These are phyloP conservation scores for Lagenorhynchus albirostris DNA, from an alignment of 2,113 vertebrate species.

Conservation along the genomic window DNA sequence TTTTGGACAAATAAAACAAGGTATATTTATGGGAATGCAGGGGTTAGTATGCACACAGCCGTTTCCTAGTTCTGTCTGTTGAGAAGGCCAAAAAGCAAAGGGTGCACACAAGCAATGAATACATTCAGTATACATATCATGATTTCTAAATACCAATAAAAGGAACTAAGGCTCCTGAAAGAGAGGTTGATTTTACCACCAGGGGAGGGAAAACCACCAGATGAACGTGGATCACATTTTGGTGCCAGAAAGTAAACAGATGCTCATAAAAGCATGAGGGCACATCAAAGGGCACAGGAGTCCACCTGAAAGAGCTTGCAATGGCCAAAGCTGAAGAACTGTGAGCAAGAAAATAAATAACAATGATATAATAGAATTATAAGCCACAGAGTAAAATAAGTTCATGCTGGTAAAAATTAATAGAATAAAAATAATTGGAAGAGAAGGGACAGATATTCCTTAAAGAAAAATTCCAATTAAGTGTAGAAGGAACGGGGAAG, in stretches of 20 bases:
- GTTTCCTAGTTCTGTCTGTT: background rate
- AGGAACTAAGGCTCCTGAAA: background rate
- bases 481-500: background rate
- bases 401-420: background rate
- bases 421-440: background rate
- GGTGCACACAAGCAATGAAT: background rate
- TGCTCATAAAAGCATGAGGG: background rate
- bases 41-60: rapidly evolving
- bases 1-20: background rate
- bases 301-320: background rate
- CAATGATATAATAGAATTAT: background rate
- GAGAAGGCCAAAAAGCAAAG: background rate
- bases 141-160: background rate
- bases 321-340: background rate
- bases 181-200: background rate
- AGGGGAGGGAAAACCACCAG: background rate
- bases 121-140: rapidly evolving
- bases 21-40: too few species aligned
- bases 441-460: background rate
- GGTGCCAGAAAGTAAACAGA: background rate
- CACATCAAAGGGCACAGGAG: background rate
- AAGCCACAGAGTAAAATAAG: background rate
- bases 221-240: background rate
- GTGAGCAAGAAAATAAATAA: background rate
- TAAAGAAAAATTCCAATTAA: background rate